Base-by-base conservation (phyloP, 2,797 vertebrate genomes). In the Odontamblyopus lacepedii region DNA sequence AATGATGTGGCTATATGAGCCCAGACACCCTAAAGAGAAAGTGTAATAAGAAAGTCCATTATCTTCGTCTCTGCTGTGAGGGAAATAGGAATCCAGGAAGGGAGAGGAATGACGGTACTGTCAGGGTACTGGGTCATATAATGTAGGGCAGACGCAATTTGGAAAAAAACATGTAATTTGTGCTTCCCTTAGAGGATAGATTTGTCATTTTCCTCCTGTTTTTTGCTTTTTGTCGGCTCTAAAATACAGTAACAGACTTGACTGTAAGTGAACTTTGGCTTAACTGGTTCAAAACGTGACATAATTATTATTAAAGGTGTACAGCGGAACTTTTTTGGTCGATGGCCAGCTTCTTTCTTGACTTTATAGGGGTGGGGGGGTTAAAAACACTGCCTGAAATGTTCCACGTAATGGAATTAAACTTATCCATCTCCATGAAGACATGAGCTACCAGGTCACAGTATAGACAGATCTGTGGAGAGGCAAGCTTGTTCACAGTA, bases 91-190 rank as follows among this genome's bases (percentile, higher is more conserved):
- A 76, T 72, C 1, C 30, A 48, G 69, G 6, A 18, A 16, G 62
- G 18, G 50, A 61, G 62, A 53, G 80, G 9, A 53, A 53, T 53
- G 71, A 73, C 27, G 63, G 50, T 63, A 62, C 38, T 72, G 16
- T 59, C 26, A 76, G 27, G 72, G 70, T n/a, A 38, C 23, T 5
- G 79, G 38, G 51, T 69, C 75, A 76, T 90, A 98, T 97, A 71
- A 99, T 96, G 81, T 41, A 63, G 62, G 60, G 7, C 60, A 63
- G 18, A 62, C 27, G 8, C 60, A 62, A 62, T 19, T 62, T 35
- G 18, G 60, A 32, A 1, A 38, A 13, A 12, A 35, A 57, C 27
- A 63, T n/a, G 29, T 30, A 18, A 38, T 30, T 23, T 29, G 27
- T 6, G 15, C 30, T 60, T 29, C 26, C 29, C 27, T 29, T n/a